phyloP scores from a whole-genome alignment of 2,888 invertebrate genomes.

The Deilephila porcellus region DNA sequence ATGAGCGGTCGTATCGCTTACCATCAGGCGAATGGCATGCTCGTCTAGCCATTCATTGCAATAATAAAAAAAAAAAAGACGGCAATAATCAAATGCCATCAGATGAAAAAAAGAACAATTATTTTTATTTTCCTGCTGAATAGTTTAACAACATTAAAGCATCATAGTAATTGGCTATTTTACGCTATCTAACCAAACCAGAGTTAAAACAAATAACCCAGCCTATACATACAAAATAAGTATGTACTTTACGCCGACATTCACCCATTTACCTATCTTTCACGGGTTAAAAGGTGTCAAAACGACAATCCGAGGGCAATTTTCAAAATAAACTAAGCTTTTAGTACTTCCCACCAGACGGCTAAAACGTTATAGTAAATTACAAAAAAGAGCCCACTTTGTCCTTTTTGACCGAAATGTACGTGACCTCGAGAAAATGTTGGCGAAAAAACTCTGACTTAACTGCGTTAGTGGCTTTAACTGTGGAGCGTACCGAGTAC shows the following conservation, averaged over 20 bases:
- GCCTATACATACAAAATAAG: not conserved
- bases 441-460: not conserved
- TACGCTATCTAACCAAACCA: too few species aligned
- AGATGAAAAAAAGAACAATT: too few species aligned
- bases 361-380: constrained; percentile 7
- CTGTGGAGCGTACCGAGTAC: constrained; percentile 3
- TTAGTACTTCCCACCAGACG: constrained; percentile 4
- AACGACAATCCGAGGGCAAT: constrained; percentile 1
- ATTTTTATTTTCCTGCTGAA: too few species aligned
- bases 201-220: too few species aligned
- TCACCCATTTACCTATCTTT: not conserved
- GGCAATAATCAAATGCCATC: too few species aligned
- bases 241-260: not conserved
- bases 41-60: too few species aligned
- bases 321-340: constrained; percentile 7
- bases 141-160: too few species aligned
- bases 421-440: constrained; percentile 4
- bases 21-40: too few species aligned
- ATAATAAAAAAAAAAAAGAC: too few species aligned
- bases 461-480: constrained; percentile 7
- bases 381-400: constrained; percentile 7
- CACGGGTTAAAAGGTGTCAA: not conserved
- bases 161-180: too few species aligned
- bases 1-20: too few species aligned
- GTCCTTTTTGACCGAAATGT: constrained; percentile 16